Percentiles rank a stretch among this genome's conserved stretches.
phyloP scores from a whole-genome alignment of 2,888 invertebrate species.

The Dryomyza anilis region DNA sequence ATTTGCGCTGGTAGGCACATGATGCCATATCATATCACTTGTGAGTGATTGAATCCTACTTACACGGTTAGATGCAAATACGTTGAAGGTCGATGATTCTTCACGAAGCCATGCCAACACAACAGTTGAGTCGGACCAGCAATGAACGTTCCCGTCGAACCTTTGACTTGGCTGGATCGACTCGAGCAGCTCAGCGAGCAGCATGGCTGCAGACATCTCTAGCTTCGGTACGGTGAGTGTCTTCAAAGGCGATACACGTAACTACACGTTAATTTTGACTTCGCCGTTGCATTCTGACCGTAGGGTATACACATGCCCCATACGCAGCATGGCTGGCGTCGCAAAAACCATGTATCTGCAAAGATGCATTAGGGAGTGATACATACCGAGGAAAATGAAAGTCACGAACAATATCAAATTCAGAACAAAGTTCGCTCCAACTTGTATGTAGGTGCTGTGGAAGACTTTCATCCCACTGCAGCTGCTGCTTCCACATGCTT shows the following conservation, averaged over 20 bases:
- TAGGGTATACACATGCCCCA: constrained; percentile 30
- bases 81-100: constrained; percentile 25
- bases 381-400: constrained; percentile 24
- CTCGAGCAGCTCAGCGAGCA: constrained; percentile 23
- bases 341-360: constrained; percentile 31
- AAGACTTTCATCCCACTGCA: too few relatives aligned
- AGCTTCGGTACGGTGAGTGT: constrained; percentile 30
- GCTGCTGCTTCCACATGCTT: too few relatives aligned
- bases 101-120: constrained; percentile 28
- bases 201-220: constrained; percentile 30
- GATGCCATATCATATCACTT: constrained; percentile 22
- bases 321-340: constrained; percentile 30
- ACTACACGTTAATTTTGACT: constrained; percentile 30
- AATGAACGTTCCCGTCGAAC: not conserved
- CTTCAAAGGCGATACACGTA: constrained; percentile 32
- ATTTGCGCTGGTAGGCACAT: constrained; percentile 31
- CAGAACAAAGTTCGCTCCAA: constrained; percentile 11
- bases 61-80: constrained; percentile 34
- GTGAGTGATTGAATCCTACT: constrained; percentile 27
- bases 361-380: not conserved
- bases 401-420: constrained; percentile 16
- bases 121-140: constrained; percentile 33
- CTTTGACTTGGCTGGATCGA: constrained; percentile 18
- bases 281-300: constrained; percentile 7
- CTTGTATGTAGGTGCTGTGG: constrained; percentile 16